phyloP scores from a whole-genome alignment of 2,113 vertebrate genomes.

The Thunnus thynnus region DNA sequence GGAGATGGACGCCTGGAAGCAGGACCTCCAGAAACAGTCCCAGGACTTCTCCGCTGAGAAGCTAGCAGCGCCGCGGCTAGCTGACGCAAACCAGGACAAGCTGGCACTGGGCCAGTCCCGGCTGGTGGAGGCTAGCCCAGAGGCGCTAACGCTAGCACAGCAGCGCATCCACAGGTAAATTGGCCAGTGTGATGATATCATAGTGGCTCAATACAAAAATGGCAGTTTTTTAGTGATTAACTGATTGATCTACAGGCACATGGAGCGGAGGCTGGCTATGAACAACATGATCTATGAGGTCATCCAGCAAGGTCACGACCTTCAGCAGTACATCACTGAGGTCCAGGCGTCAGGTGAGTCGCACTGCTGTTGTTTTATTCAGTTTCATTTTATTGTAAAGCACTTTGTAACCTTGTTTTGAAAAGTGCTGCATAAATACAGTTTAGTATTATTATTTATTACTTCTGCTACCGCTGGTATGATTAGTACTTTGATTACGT shows the following conservation, averaged over 20 bases:
- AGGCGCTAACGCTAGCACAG: slow-evolving; percentile 87
- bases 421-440: no score
- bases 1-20: slow-evolving; percentile 97
- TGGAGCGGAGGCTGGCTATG: slow-evolving; percentile 95
- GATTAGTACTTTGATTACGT: no score
- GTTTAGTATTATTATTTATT: no score
- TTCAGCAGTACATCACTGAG: slow-evolving; percentile 98
- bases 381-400: no score
- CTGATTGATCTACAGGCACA: slow-evolving; percentile 85
- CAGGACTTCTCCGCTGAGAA: slow-evolving; percentile 96
- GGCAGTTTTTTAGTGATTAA: not conserved
- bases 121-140: slow-evolving; percentile 71
- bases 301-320: slow-evolving; percentile 96
- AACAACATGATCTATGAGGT: slow-evolving; percentile 99
- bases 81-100: slow-evolving; percentile 75
- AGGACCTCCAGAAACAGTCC: slow-evolving; percentile 95
- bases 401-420: not conserved
- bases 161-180: slow-evolving; percentile 89
- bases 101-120: slow-evolving; percentile 66
- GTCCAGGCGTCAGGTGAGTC: slow-evolving; percentile 94
- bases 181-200: not conserved
- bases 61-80: slow-evolving; percentile 88
- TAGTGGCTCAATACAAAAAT: not conserved
- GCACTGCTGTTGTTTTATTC: not conserved
- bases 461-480: no score